Conservation (phyloP, 2,797 vertebrate species). For the Pempheris klunzingeri region DNA sequence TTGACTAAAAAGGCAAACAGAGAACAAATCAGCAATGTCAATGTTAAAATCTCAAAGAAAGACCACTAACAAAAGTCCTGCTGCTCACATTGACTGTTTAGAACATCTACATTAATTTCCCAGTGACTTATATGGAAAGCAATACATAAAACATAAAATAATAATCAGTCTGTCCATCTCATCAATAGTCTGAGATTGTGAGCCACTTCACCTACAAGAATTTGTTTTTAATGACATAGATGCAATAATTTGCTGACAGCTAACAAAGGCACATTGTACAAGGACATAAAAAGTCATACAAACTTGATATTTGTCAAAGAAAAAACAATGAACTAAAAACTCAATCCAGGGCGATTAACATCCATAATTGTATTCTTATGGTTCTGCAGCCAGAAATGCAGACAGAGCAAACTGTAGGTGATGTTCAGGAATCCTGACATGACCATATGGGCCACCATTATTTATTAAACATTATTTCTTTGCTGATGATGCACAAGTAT, state of each 20-base stretch:
- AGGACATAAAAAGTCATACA: background rate
- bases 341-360: background rate
- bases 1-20: too few species aligned
- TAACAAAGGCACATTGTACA: background rate
- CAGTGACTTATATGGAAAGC: background rate
- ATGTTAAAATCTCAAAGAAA: too few species aligned
- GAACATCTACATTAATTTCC: background rate
- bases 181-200: background rate
- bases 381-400: background rate
- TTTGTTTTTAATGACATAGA: background rate
- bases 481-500: background rate
- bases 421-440: background rate
- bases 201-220: background rate
- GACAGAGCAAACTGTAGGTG: background rate
- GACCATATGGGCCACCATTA: background rate
- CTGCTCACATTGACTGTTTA: conserved; percentile 2
- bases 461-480: background rate
- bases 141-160: conserved; percentile 17
- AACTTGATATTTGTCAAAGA: background rate
- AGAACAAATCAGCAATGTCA: too few species aligned
- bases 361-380: background rate
- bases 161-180: too few species aligned
- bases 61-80: background rate
- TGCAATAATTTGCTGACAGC: background rate
- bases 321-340: background rate